Evolutionary conservation across 1,140 invertebrate genomes (phyloP).

Genomic region (Drosophila ficusphila): DNA sequence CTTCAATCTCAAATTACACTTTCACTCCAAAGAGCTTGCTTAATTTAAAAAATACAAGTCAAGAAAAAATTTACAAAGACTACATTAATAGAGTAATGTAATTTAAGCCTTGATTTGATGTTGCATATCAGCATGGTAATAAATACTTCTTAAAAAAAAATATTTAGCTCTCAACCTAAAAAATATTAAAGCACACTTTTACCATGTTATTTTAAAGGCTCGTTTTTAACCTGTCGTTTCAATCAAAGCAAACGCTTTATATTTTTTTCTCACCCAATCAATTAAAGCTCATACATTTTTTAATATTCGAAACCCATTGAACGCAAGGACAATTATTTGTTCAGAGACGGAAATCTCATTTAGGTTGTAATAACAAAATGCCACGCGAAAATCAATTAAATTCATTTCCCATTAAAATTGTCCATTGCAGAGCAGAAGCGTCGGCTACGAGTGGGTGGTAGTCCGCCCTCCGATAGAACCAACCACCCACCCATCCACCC

Average conservation of each 20-base stretch:
- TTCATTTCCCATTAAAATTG: constrained; percentile 67
- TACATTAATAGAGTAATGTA: too few species aligned
- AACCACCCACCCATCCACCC: neutral
- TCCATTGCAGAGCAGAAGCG: constrained; percentile 30
- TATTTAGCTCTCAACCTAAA: too few species aligned
- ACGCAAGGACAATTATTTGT: constrained; percentile 9
- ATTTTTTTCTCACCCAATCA: constrained; percentile 4
- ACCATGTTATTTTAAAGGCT: neutral
- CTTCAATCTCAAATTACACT: neutral
- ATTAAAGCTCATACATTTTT: constrained; percentile 3
- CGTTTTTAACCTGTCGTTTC: neutral
- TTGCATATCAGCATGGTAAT: too few species aligned
- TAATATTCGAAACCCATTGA: constrained; percentile 8
- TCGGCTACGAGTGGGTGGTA: constrained; percentile 13
- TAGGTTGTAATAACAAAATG: constrained; percentile 69
- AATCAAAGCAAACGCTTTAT: neutral
- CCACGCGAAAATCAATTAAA: constrained; percentile 74
- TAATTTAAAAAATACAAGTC: too few species aligned
- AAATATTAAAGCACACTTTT: too few species aligned
- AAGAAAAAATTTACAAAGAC: too few species aligned
- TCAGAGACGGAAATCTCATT: constrained; percentile 56
- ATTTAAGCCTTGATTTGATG: too few species aligned
- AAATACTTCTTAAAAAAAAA: too few species aligned
- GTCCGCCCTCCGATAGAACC: neutral
- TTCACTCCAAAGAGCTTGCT: too few species aligned